These are phyloP conservation scores for Dipodomys merriami DNA, from an alignment of 2,113 vertebrate species.

Conservation along the genomic window DNA sequence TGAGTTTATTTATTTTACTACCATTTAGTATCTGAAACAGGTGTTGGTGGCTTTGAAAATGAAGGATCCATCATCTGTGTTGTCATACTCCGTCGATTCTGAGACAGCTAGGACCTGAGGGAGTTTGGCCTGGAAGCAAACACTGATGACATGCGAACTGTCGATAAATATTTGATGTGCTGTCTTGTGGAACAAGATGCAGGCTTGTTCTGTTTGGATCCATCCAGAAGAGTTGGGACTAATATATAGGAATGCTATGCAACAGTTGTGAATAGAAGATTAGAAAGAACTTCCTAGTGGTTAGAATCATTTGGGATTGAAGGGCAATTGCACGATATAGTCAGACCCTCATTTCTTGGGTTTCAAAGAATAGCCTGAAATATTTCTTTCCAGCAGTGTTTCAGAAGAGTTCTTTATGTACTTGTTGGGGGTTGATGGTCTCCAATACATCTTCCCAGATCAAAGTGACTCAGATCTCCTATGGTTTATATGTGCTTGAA, in stretches of 20 bases:
- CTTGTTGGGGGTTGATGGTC: background rate
- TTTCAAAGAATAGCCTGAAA: background rate
- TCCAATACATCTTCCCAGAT: background rate
- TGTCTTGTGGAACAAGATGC: slow-evolving; percentile 64
- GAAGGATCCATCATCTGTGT: slow-evolving; percentile 67
- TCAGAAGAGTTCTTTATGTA: background rate
- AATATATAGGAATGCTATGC: slow-evolving; percentile 35
- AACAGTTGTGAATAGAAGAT: slow-evolving; percentile 49
- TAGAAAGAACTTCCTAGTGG: slow-evolving; percentile 49
- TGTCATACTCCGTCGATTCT: slow-evolving; percentile 71
- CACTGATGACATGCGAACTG: slow-evolving; percentile 66
- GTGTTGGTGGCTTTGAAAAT: slow-evolving; percentile 73
- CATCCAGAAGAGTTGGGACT: slow-evolving; percentile 40
- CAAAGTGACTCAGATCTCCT: background rate
- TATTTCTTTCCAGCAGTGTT: background rate
- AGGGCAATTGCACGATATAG: background rate
- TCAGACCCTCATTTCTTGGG: background rate
- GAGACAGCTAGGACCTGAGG: slow-evolving; percentile 71
- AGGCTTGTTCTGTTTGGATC: slow-evolving; percentile 48
- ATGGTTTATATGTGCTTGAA: background rate
- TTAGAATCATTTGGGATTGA: slow-evolving; percentile 17
- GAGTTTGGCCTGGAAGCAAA: slow-evolving; percentile 70
- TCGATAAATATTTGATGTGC: slow-evolving; percentile 73
- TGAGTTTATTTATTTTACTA: slow-evolving; percentile 52
- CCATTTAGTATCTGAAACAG: slow-evolving; percentile 70